Evolutionary conservation across 2,888 invertebrate genomes (phyloP).

Genomic region (Synanthedon vespiformis): DNA sequence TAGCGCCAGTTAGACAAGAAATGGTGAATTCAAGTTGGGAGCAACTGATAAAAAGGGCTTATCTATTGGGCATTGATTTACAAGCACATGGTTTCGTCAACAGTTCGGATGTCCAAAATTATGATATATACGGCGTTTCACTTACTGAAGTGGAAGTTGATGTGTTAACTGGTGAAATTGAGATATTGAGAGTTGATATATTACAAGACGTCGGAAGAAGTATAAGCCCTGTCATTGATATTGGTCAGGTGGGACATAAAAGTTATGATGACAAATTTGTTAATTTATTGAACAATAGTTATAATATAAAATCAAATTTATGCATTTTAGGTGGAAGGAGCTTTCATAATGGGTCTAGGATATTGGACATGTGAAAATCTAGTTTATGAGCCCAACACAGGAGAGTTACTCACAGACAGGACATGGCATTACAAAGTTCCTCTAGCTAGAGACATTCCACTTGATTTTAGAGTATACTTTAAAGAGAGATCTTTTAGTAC

Average conservation of each 20-base stretch:
- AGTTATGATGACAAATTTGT: background rate
- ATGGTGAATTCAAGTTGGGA: constrained; percentile 63
- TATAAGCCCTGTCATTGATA: constrained; percentile 68
- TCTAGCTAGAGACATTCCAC: constrained; percentile 74
- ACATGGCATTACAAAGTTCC: constrained; percentile 78
- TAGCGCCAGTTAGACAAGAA: constrained; percentile 50
- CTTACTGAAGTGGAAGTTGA: constrained; percentile 79
- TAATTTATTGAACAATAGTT: background rate
- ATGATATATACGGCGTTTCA: constrained; percentile 65
- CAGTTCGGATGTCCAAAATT: constrained; percentile 25
- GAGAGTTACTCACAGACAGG: constrained; percentile 71
- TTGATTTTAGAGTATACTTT: constrained; percentile 71
- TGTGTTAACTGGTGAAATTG: constrained; percentile 77
- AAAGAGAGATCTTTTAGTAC: constrained; percentile 65
- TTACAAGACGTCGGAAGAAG: constrained; percentile 64
- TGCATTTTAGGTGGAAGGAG: background rate
- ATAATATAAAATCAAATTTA: background rate
- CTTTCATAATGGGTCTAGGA: background rate
- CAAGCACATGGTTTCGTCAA: constrained; percentile 36
- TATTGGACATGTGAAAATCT: background rate
- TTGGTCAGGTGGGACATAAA: constrained; percentile 68
- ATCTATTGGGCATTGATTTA: constrained; percentile 35
- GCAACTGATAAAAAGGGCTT: constrained; percentile 58
- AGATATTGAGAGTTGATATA: constrained; percentile 73
- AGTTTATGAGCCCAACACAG: constrained; percentile 39